These are phyloP conservation scores for Drosophila robusta DNA, from an alignment of 2,888 invertebrate genomes.

Conservation along the genomic window DNA sequence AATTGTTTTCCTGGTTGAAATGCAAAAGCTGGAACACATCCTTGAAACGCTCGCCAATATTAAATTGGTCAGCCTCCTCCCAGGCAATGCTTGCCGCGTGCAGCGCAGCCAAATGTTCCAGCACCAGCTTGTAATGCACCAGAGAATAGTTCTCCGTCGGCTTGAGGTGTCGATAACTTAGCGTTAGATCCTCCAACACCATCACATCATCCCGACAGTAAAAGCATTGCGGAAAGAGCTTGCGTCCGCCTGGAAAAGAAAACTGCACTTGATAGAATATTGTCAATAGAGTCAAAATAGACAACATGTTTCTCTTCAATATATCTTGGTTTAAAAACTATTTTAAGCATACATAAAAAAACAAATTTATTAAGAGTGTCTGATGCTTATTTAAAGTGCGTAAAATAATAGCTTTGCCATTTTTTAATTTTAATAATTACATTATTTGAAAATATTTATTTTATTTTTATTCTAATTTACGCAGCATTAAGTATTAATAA, in stretches of 20 bases:
- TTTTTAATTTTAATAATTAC: too few species aligned
- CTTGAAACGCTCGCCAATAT: constrained; percentile 66
- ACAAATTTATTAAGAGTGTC: too few species aligned
- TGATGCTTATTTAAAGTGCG: too few species aligned
- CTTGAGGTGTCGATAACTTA: constrained; percentile 58
- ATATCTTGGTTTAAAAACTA: too few species aligned
- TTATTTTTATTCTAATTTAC: too few species aligned
- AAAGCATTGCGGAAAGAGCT: constrained; percentile 71
- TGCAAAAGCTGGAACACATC: constrained; percentile 64
- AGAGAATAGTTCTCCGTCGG: constrained; percentile 44
- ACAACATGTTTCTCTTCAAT: too few species aligned
- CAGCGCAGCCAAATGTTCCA: constrained; percentile 69
- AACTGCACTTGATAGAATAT: not conserved
- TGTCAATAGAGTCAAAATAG: too few species aligned
- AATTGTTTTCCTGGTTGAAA: constrained; percentile 66
- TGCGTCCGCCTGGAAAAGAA: constrained; percentile 48
- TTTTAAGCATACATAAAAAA: too few species aligned
- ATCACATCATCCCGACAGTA: constrained; percentile 73
- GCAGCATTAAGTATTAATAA: too few species aligned
- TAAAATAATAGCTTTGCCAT: too few species aligned
- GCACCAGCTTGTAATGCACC: constrained; percentile 64
- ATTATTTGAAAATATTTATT: too few species aligned
- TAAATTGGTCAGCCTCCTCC: constrained; percentile 66
- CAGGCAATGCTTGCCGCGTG: constrained; percentile 80
- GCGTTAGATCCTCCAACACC: constrained; percentile 77